phyloP scores from a whole-genome alignment of 1,140 invertebrate genomes.

The Penaeus japonicus region DNA sequence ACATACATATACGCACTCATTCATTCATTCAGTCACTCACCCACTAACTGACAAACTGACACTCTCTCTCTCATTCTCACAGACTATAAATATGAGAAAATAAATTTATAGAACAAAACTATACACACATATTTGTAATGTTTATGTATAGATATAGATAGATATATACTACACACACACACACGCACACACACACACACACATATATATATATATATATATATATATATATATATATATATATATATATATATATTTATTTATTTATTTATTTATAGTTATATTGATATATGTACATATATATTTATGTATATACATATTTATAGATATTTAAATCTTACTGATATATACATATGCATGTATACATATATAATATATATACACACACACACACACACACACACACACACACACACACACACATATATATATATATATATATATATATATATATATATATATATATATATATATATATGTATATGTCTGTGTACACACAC shows the following conservation, averaged over 20 bases:
- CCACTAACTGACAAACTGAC: slow-evolving; percentile 8
- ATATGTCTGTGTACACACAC: background rate
- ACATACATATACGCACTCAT: background rate
- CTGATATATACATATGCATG: background rate
- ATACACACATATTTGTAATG: too few relatives aligned
- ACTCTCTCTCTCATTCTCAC: slow-evolving; percentile 43
- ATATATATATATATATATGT: background rate
- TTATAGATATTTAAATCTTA: background rate
- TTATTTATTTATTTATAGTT: background rate
- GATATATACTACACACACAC: too few relatives aligned
- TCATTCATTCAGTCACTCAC: background rate
- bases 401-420: background rate
- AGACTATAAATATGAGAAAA: slow-evolving; percentile 13
- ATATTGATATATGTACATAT: background rate
- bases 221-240: slow-evolving; percentile 3
- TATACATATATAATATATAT: background rate
- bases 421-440: background rate
- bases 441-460: background rate
- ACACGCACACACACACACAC: too few relatives aligned
- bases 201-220: slow-evolving; percentile 8
- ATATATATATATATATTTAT: background rate
- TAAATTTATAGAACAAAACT: background rate
- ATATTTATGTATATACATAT: background rate
- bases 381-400: background rate
- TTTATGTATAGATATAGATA: too few relatives aligned